Evolutionary conservation across 2,797 vertebrate genomes (phyloP).

Genomic region (Valencia hispanica): DNA sequence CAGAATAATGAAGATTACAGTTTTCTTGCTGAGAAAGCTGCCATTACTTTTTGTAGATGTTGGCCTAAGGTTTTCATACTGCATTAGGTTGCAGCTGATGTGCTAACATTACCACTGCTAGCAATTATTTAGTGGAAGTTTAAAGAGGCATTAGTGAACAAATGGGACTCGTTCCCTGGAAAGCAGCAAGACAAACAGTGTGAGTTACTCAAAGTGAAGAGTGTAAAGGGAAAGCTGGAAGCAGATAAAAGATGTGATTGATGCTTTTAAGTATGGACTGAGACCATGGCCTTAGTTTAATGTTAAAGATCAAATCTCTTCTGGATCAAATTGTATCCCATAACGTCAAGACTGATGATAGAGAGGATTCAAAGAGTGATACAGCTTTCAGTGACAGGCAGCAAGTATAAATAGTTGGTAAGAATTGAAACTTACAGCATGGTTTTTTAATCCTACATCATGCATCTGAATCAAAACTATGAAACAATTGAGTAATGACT

Average conservation of each 20-base stretch:
- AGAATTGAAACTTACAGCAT: slow-evolving; percentile 61
- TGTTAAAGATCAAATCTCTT: slow-evolving; percentile 70
- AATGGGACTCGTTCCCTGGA: slow-evolving; percentile 15
- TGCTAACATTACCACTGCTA: slow-evolving; percentile 15
- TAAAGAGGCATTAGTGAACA: slow-evolving; percentile 11
- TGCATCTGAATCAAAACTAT: slow-evolving; percentile 58
- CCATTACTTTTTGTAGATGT: background rate
- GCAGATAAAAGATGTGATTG: slow-evolving; percentile 64
- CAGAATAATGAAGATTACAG: background rate
- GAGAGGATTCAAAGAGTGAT: slow-evolving; percentile 49
- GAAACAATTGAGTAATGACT: slow-evolving; percentile 74
- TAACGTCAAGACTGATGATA: slow-evolving; percentile 63
- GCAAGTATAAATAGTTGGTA: slow-evolving; percentile 63
- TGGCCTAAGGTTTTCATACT: background rate
- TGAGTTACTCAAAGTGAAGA: slow-evolving; percentile 40
- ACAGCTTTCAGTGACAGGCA: slow-evolving; percentile 49
- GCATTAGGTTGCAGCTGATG: slow-evolving; percentile 2
- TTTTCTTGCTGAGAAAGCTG: background rate
- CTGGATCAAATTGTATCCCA: slow-evolving; percentile 69
- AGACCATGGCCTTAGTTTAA: slow-evolving; percentile 60
- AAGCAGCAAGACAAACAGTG: slow-evolving; percentile 33
- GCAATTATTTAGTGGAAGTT: slow-evolving; percentile 16
- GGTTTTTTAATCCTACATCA: slow-evolving; percentile 67
- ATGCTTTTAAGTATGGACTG: slow-evolving; percentile 54
- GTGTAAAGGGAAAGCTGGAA: slow-evolving; percentile 41